Base-by-base conservation (phyloP, 2,888 invertebrate genomes). In the Tetranychus truncatus region DNA sequence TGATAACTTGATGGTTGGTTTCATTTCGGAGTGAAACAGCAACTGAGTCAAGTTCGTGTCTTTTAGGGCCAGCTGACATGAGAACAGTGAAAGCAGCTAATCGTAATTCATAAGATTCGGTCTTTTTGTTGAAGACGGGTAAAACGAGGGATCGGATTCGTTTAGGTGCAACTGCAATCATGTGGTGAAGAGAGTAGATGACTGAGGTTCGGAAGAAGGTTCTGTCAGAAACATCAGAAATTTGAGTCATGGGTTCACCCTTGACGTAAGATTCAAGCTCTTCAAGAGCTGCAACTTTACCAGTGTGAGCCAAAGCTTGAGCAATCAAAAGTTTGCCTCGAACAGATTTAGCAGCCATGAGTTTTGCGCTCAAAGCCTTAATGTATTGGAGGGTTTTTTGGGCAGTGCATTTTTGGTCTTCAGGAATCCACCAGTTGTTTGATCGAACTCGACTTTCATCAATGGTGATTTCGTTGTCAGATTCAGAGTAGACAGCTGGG, bases 21-120 rank as follows among this genome's bases (percentile, higher is more conserved):
- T 82, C 81, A 72, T 78, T 78, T 80, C 81, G 82, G n/a, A 82
- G 80, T 71, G 79, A 77, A 66, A 80, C 77, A 20, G 83, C 84
- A 18, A 84, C 76, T 75, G 82, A 80, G 77, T 83, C 81, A 74
- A 83, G 79, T 45, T 82, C 77, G 46, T 81, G 79, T 9, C 80
- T 76, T 45, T 80, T 77, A 6, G 83, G 82, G 18, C 78, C 76
- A 46, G 80, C 76, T 69, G 77, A 76, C 74, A 82, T 74, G 15
- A 82, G 76, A 74, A 81, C 79, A 46, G 80, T 77, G 76, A 82
- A 80, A 21, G 84, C 81, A 11, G 82, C 81, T 74, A 83, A 80
- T 45, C 83, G 80, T 45, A 83, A 71, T 20, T 81, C 79, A 46
- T 80, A 80, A 24, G 78, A 74, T 69, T 83, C 82, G 34, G 78